Percentiles rank a stretch among this genome's conserved stretches.
Conservation (phyloP, 1,140 invertebrate species). For the Cotesia glomerata region DNA sequence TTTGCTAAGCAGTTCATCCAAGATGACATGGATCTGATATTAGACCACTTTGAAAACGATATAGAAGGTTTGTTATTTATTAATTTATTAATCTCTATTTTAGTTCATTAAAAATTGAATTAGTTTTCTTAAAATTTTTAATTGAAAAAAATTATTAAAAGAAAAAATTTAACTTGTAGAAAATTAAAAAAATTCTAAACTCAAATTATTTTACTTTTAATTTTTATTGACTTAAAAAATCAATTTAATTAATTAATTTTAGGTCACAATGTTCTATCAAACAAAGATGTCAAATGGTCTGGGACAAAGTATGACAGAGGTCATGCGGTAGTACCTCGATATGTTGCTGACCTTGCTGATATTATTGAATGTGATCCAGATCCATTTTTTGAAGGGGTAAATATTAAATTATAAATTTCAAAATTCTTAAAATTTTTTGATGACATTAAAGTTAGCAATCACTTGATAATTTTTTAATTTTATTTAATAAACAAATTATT, state of each 20-base stretch:
- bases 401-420: background rate
- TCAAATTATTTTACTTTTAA: too few relatives aligned
- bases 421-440: slow-evolving; percentile 21
- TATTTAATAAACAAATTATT: background rate
- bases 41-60: slow-evolving; percentile 41
- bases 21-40: slow-evolving; percentile 44
- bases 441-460: too few relatives aligned
- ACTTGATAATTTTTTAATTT: too few relatives aligned
- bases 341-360: slow-evolving; percentile 51
- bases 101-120: slow-evolving; percentile 5
- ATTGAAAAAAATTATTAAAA: too few relatives aligned
- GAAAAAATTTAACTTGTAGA: too few relatives aligned
- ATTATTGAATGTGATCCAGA: slow-evolving; percentile 57
- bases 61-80: slow-evolving; percentile 35
- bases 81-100: slow-evolving; percentile 9
- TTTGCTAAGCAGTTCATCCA: slow-evolving; percentile 43
- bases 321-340: slow-evolving; percentile 43
- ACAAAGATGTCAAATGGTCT: slow-evolving; percentile 42
- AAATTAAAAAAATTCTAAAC: too few relatives aligned
- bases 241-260: slow-evolving; percentile 4
- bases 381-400: slow-evolving; percentile 56
- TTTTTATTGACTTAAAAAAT: too few relatives aligned
- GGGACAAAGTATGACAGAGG: background rate
- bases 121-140: background rate
- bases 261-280: slow-evolving; percentile 33